Conservation (phyloP, 2,797 vertebrate genomes). For the Anguilla megastoma region DNA sequence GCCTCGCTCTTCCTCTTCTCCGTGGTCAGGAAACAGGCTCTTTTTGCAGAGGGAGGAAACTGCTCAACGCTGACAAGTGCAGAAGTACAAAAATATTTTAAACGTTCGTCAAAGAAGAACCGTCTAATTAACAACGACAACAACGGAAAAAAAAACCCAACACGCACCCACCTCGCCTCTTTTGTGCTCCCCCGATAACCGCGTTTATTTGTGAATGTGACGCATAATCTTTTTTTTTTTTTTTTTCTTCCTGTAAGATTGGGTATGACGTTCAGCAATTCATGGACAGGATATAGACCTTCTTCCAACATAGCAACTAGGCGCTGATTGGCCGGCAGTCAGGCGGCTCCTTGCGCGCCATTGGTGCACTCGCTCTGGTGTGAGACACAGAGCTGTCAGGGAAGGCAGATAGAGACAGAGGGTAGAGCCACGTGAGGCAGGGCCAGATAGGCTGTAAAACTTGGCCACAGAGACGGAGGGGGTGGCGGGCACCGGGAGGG, state of each 20-base stretch:
- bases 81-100: conserved; percentile 29
- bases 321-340: conserved; percentile 50
- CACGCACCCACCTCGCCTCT: background rate
- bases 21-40: background rate
- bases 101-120: conserved; percentile 29
- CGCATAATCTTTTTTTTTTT: conserved; percentile 31
- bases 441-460: conserved; percentile 47
- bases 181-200: background rate
- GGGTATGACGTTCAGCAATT: conserved; percentile 46
- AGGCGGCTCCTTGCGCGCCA: conserved; percentile 40
- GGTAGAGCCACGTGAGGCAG: conserved; percentile 40
- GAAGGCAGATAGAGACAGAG: conserved; percentile 42
- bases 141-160: conserved; percentile 25
- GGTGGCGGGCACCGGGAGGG: conserved; percentile 23
- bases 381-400: conserved; percentile 44
- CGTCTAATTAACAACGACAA: background rate
- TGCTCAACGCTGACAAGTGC: conserved; percentile 14
- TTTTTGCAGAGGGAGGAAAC: background rate
- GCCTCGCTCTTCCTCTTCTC: background rate
- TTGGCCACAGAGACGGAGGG: conserved; percentile 32
- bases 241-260: conserved; percentile 30
- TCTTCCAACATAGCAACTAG: conserved; percentile 55
- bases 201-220: conserved; percentile 42
- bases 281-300: conserved; percentile 52
- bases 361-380: conserved; percentile 51